phyloP scores from a whole-genome alignment of 2,888 invertebrate genomes.

The Sarcophaga caerulescens region DNA sequence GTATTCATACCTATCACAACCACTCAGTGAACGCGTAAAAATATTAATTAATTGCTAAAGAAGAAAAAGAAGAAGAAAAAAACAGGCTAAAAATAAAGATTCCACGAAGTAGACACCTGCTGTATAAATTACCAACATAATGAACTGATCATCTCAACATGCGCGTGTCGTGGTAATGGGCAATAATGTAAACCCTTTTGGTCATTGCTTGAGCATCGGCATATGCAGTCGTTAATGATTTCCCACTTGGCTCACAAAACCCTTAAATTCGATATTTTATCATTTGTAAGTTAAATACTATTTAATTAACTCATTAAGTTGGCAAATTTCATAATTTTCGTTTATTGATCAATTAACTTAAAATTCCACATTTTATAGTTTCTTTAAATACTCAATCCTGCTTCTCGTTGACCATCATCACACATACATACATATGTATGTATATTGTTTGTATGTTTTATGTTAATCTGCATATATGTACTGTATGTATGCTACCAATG shows the following conservation, averaged over 20 bases:
- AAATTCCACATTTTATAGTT: conserved; percentile 65
- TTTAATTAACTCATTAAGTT: conserved; percentile 66
- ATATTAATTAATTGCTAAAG: conserved; percentile 56
- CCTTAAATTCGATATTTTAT: conserved; percentile 66
- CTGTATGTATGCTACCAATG: background rate
- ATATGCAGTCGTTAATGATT: conserved; percentile 41
- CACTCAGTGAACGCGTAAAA: conserved; percentile 54
- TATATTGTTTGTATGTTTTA: conserved; percentile 27
- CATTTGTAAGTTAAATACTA: conserved; percentile 63
- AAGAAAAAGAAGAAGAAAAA: background rate
- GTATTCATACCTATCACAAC: conserved; percentile 2
- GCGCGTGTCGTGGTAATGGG: conserved; percentile 36
- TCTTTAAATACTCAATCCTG: conserved; percentile 1
- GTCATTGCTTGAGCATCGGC: conserved; percentile 24
- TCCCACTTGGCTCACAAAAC: conserved; percentile 6
- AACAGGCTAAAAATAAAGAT: too few relatives aligned
- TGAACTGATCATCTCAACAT: conserved; percentile 15
- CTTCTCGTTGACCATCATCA: background rate
- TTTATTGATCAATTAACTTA: conserved; percentile 67
- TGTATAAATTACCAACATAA: background rate
- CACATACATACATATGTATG: conserved; percentile 11
- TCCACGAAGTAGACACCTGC: conserved; percentile 40
- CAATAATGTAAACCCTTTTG: conserved; percentile 16
- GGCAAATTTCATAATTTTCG: conserved; percentile 66
- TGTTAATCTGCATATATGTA: conserved; percentile 52